Evolutionary conservation across 2,888 invertebrate genomes (phyloP).

Genomic region (Protodeltote pygarga): DNA sequence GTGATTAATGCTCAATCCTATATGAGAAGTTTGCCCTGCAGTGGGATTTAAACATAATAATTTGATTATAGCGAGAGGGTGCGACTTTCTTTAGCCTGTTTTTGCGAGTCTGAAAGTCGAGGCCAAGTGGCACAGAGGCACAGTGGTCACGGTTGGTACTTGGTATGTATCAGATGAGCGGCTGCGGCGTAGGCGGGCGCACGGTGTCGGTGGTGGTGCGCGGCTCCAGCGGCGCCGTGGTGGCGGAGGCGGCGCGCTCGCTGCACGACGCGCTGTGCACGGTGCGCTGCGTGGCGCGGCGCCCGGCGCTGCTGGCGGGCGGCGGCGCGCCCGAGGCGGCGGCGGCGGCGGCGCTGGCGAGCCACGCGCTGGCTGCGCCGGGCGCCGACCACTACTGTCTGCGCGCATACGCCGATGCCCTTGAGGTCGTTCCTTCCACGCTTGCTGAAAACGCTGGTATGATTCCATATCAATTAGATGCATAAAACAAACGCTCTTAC

Average conservation of each 20-base stretch:
- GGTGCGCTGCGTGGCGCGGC: constrained; percentile 98
- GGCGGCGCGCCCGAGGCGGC: constrained; percentile 99
- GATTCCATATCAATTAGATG: too few species aligned
- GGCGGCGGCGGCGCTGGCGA: constrained; percentile 93
- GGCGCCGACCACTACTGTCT: constrained; percentile 98
- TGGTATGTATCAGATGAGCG: constrained; percentile 89
- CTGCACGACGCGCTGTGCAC: constrained; percentile 96
- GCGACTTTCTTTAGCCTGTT: too few species aligned
- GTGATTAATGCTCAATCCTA: too few species aligned
- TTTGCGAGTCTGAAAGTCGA: too few species aligned
- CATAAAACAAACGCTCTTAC: too few species aligned
- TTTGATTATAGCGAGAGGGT: too few species aligned
- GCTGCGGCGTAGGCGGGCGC: constrained; percentile 95
- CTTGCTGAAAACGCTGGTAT: constrained; percentile 82
- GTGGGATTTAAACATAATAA: too few species aligned
- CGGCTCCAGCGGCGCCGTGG: constrained; percentile 93
- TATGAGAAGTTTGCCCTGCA: too few species aligned
- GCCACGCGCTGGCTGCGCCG: constrained; percentile 93
- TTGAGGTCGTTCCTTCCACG: constrained; percentile 90
- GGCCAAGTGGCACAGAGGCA: too few species aligned
- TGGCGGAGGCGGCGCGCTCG: constrained; percentile 96
- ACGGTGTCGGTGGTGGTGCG: constrained; percentile 97
- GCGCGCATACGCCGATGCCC: constrained; percentile 97
- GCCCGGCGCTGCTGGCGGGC: constrained; percentile 96
- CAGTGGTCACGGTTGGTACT: neutral